Percentiles rank a stretch among this genome's conserved stretches.
Conservation (phyloP, 2,888 invertebrate genomes). For the Ramazzottius varieornatus region DNA sequence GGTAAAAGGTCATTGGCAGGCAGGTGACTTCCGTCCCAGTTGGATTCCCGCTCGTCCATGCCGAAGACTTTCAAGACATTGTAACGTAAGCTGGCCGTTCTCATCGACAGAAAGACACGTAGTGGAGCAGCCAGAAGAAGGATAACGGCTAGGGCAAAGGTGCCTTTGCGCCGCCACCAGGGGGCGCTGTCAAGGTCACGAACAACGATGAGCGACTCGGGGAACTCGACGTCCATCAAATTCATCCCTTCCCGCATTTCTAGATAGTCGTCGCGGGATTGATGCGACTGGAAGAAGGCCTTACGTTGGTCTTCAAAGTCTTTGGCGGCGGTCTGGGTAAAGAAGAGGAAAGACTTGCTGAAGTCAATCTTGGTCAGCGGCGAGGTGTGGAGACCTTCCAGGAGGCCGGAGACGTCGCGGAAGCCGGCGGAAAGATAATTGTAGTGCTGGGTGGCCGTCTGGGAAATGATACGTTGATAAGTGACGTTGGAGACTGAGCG, state of each 20-base stretch:
- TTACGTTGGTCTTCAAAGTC: slow-evolving; percentile 57
- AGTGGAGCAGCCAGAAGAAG: neutral
- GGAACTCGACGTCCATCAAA: slow-evolving; percentile 24
- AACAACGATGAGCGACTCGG: neutral
- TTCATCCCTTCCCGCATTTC: slow-evolving; percentile 56
- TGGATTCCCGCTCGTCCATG: neutral
- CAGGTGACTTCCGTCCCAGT: neutral
- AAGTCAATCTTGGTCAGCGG: slow-evolving; percentile 49
- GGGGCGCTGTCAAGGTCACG: neutral
- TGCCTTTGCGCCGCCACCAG: neutral
- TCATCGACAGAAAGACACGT: neutral
- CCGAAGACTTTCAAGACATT: neutral
- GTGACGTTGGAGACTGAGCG: slow-evolving; percentile 28
- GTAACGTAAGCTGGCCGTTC: neutral
- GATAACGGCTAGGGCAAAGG: neutral
- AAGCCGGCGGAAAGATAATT: slow-evolving; percentile 48
- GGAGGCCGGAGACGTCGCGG: slow-evolving; percentile 42
- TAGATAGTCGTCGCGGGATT: slow-evolving; percentile 53
- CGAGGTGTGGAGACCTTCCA: slow-evolving; percentile 36
- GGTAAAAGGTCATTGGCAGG: neutral
- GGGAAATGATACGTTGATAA: slow-evolving; percentile 52
- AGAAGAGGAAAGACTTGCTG: slow-evolving; percentile 53
- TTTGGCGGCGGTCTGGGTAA: slow-evolving; percentile 43
- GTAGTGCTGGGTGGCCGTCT: slow-evolving; percentile 47
- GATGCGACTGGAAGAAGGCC: slow-evolving; percentile 49